These are phyloP conservation scores for Cinclus cinclus DNA, from an alignment of 2,113 vertebrate species.

Conservation along the genomic window DNA sequence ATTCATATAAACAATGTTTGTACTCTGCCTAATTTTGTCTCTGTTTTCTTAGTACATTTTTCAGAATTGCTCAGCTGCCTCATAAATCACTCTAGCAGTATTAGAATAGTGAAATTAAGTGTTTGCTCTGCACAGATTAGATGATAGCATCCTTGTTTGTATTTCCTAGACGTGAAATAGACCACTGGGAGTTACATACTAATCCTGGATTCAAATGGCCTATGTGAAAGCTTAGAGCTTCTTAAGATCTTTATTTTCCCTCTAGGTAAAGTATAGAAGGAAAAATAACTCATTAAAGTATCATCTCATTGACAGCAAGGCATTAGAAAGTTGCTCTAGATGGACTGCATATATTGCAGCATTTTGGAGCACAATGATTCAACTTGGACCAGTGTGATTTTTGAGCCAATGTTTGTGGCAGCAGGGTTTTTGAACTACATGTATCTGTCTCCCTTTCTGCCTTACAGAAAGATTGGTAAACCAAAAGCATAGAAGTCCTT, in stretches of 20 bases:
- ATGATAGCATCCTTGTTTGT: background rate
- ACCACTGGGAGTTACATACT: background rate
- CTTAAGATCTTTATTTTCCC: background rate
- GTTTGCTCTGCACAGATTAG: background rate
- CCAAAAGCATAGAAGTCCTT: background rate
- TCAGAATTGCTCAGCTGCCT: background rate
- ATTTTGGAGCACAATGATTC: background rate
- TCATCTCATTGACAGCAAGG: background rate
- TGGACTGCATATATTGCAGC: background rate
- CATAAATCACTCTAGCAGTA: background rate
- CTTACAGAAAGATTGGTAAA: background rate
- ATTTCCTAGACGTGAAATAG: background rate
- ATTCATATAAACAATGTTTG: background rate
- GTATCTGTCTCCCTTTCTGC: background rate
- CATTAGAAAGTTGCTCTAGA: background rate
- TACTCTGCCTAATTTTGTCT: background rate
- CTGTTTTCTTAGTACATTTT: constrained; percentile 4
- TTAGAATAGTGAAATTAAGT: background rate
- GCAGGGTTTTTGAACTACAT: rapidly evolving
- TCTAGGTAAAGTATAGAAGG: background rate
- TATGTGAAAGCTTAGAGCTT: background rate
- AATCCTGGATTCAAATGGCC: background rate
- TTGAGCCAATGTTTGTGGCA: background rate
- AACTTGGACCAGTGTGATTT: background rate
- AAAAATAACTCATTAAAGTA: background rate